phyloP scores from a whole-genome alignment of 1,140 invertebrate species.

The Berghia stephanieae region DNA sequence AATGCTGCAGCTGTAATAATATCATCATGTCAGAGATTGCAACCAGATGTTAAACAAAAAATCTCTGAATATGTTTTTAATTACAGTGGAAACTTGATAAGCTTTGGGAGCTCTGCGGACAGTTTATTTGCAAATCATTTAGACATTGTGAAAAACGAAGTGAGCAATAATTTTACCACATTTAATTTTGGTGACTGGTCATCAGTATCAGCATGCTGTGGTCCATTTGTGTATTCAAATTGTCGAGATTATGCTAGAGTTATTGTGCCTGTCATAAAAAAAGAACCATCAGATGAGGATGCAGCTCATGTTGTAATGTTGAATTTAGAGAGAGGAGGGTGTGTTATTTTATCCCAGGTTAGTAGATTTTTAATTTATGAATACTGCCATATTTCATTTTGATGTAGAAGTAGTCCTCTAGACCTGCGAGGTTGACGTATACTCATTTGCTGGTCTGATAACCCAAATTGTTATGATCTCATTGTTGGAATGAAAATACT shows the following conservation, averaged over 20 bases:
- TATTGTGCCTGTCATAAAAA: background rate
- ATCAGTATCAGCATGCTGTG: background rate
- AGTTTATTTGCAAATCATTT: background rate
- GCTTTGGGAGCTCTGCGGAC: constrained; percentile 20
- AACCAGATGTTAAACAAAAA: constrained; percentile 73
- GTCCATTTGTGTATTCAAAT: constrained; percentile 3
- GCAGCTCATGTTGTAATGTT: background rate
- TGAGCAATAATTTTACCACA: background rate
- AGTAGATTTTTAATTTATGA: too few species aligned
- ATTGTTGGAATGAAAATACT: too few species aligned
- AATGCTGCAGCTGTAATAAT: constrained; percentile 80
- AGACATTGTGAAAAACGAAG: constrained; percentile 19
- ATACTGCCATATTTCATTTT: too few species aligned
- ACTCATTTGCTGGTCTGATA: too few species aligned
- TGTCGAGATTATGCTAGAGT: background rate
- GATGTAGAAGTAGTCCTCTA: too few species aligned
- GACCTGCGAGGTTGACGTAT: too few species aligned
- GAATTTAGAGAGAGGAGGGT: too few species aligned
- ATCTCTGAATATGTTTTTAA: constrained; percentile 73
- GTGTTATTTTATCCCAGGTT: too few species aligned
- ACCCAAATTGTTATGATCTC: too few species aligned
- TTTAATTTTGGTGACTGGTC: background rate
- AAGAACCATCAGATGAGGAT: background rate
- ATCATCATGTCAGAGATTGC: constrained; percentile 75
- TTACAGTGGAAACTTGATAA: background rate